A percentile compares a stretch with the other conserved stretches of the same genome.
phyloP scores from a whole-genome alignment of 2,888 invertebrate species.

The Athalia cordata region DNA sequence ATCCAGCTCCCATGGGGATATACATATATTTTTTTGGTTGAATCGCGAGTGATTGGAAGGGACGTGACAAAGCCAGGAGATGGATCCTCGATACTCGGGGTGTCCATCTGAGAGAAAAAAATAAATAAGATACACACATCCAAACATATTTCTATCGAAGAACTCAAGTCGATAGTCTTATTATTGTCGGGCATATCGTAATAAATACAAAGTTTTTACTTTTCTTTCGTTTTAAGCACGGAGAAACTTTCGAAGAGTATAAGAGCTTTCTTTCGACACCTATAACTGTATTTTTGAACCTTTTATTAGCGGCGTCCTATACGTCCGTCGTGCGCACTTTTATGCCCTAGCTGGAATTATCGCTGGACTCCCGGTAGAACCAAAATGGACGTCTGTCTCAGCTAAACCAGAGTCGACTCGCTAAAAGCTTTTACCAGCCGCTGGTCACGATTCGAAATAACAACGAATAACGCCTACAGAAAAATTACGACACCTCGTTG shows the following conservation, averaged over 20 bases:
- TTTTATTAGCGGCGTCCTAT: background rate
- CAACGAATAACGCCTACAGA: too few relatives aligned
- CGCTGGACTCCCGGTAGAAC: background rate
- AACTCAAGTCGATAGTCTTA: too few relatives aligned
- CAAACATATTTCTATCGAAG: background rate
- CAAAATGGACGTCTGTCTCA: too few relatives aligned
- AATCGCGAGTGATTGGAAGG: background rate
- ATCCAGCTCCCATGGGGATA: background rate
- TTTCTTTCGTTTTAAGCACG: too few relatives aligned
- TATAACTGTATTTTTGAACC: background rate
- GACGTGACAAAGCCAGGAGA: background rate
- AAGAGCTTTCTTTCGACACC: background rate
- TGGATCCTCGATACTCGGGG: background rate
- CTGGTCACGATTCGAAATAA: too few relatives aligned
- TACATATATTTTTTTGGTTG: background rate
- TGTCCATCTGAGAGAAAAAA: too few relatives aligned
- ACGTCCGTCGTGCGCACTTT: constrained; percentile 10
- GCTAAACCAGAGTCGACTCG: too few relatives aligned
- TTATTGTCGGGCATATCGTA: too few relatives aligned
- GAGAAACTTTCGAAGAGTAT: background rate
- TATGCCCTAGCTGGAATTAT: constrained; percentile 8
- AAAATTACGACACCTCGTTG: too few relatives aligned
- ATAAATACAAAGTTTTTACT: too few relatives aligned
- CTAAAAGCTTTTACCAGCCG: too few relatives aligned
- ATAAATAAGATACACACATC: background rate